Evolutionary conservation across 37 sponge, comb jelly and placozoan genomes (phyloP), one percentile per base, ranked within the genome.

Genomic region (Hexactinellida sp.): DNA sequence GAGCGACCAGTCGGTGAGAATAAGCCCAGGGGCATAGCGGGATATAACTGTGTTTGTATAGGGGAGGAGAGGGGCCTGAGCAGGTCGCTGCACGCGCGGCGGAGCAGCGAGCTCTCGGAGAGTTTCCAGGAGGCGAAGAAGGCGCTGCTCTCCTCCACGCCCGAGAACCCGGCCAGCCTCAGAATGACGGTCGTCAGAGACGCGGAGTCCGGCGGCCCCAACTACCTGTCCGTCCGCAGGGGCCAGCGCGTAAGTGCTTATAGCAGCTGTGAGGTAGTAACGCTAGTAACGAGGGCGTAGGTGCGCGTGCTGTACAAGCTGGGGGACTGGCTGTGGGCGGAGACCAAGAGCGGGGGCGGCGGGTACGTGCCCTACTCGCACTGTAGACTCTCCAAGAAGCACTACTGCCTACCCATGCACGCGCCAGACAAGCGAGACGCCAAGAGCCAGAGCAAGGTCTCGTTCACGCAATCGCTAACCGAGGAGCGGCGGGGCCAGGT

Each of bases 81-180:
- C 34, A 63, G 13, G 76, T 63, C 76, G 32, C 34, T 63, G 34
- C 76, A 63, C 76, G 3, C 76, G 34, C 21, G 13, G 28, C 3
- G 76, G 76, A 10, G 13, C 5, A 63, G 34, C 34, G 76, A 63
- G 76, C 34, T 63, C 28, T 25, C 28, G 3, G 76, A 63, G 76
- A 63, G 76, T 23, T 63, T 21, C 34, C 76, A 63, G 34, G 76
- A 63, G 13, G 76, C 76, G 19, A 63, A 63, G 76, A 63, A 63
- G 34, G 76, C 76, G 25, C 76, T 63, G 76, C 76, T 63, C 76
- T 63, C 76, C 25, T 63, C 76, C 76, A 63, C 76, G 34, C 76
- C 76, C 32, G 76, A n/a, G 32, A 63, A 63, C 76, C 76, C 76
- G 5, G 76, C 76, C 34, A 63, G 30, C 34, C 34, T 63, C 25